phyloP scores from a whole-genome alignment of 2,797 vertebrate species.

The Sebastes matsubarae region DNA sequence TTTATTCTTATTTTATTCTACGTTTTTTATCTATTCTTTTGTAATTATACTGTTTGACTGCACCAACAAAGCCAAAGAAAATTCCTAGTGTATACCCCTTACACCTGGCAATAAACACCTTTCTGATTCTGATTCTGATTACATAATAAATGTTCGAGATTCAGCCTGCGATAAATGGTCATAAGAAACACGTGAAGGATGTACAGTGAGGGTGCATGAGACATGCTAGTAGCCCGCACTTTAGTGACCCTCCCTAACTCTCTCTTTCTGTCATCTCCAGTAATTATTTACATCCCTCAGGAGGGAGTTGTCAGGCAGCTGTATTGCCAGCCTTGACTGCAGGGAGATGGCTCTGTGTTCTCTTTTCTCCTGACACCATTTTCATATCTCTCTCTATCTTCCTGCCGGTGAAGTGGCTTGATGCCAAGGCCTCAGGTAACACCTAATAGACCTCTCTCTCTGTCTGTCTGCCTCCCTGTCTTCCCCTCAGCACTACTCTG shows the following conservation, averaged over 20 bases:
- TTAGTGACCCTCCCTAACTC: not conserved
- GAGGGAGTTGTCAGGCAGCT: conserved; percentile 42
- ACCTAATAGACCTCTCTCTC: conserved; percentile 46
- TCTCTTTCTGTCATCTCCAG: conserved; percentile 39
- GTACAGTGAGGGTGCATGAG: not conserved
- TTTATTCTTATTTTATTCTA: no score
- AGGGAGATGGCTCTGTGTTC: conserved; percentile 36
- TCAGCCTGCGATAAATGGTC: not conserved
- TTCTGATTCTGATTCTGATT: no score
- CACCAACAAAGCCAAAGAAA: no score
- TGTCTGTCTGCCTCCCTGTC: conserved; percentile 8
- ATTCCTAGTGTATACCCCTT: no score
- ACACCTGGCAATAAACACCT: no score
- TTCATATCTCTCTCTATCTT: conserved; percentile 45
- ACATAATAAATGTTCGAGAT: conserved; percentile 1
- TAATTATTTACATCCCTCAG: conserved; percentile 60
- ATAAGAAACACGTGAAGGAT: not conserved
- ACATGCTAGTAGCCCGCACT: not conserved
- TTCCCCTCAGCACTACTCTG: conserved; percentile 33
- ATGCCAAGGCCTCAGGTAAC: conserved; percentile 53
- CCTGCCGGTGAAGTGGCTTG: conserved; percentile 20
- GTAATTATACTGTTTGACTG: no score
- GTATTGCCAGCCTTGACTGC: conserved; percentile 45
- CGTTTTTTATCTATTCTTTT: no score
- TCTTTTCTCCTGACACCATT: conserved; percentile 40